Base-by-base conservation (phyloP, 2,888 invertebrate species). In the Ophraella communa region DNA sequence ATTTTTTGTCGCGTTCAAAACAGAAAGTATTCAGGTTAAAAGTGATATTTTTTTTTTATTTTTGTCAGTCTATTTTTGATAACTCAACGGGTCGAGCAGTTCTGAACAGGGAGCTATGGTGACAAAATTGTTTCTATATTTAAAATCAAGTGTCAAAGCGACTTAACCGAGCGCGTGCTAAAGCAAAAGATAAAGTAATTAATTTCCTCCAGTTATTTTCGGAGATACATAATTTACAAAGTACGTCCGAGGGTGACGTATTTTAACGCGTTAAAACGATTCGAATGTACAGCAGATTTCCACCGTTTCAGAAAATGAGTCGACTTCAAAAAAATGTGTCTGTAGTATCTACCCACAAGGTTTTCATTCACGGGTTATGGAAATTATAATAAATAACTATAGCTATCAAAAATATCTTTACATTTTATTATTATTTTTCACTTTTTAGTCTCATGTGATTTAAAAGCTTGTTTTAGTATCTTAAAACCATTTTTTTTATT, bases 141-240 rank as follows among this genome's bases (percentile, higher is more conserved):
- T 77, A 77, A 77, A 76, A 73, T 73, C 63, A 67, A 72, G 74
- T 78, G 77, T 77, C 77, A 76, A 78, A 78, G 76, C 76, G 77
- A 73, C 72, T 72, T 69, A 69, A 69, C 70, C 69, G 70, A 62
- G 66, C 69, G 73, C 71, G 73, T 71, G 72, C 71, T 74, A 68
- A 63, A 71, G 73, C 73, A 76, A 74, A 63, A 75, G 73, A 73
- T 72, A 71, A 59, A 70, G 69, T 74, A 76, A 78, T 78, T 76
- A 78, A 76, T 77, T 77, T 73, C 73, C 65, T 27, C 67, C 70
- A 76, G 73, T 78, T 78, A 78, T 78, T 78, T 77, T 69, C 74
- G 72, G 70, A 62, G 71, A 73, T 72, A 76, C 71, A 76, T 76
- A 75, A 74, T 76, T 76, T 73, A 75, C 72, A 69, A 73, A 72